phyloP scores from a whole-genome alignment of 2,888 invertebrate genomes.

The Selenia dentaria region DNA sequence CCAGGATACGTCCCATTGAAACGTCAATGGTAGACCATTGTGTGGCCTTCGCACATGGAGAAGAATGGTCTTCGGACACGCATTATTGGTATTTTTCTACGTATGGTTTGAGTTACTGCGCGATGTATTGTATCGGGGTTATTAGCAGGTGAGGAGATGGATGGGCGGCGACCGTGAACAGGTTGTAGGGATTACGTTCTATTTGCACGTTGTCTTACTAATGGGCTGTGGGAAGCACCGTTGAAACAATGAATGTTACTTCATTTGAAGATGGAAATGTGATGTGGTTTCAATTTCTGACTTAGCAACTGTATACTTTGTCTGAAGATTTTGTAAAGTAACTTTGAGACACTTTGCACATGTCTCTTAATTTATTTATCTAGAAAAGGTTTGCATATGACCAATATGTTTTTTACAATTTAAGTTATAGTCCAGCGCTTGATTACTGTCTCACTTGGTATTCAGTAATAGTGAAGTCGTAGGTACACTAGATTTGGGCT shows the following conservation, averaged over 20 bases:
- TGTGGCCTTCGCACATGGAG: conserved; percentile 48
- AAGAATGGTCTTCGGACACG: conserved; percentile 43
- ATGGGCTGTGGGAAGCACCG: neutral
- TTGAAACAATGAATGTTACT: neutral
- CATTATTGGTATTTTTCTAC: conserved; percentile 51
- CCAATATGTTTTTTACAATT: too few relatives aligned
- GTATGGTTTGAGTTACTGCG: conserved; percentile 30
- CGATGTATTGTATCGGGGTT: conserved; percentile 21
- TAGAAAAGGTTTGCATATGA: too few relatives aligned
- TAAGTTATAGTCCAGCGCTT: too few relatives aligned
- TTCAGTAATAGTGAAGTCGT: too few relatives aligned
- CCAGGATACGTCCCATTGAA: conserved; percentile 74
- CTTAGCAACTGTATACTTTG: too few relatives aligned
- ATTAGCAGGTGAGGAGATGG: conserved; percentile 23
- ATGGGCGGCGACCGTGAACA: conserved; percentile 2
- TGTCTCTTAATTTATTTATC: too few relatives aligned
- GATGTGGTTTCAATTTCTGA: too few relatives aligned
- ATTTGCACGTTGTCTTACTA: neutral
- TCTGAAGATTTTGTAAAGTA: too few relatives aligned
- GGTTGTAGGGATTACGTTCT: conserved; percentile 13
- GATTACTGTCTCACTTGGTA: too few relatives aligned
- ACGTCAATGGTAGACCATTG: conserved; percentile 71
- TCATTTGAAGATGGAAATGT: too few relatives aligned
- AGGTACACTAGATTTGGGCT: too few relatives aligned
- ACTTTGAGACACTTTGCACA: too few relatives aligned